These are phyloP conservation scores for Indri indri DNA, from an alignment of 2,113 vertebrate genomes.

Conservation along the genomic window DNA sequence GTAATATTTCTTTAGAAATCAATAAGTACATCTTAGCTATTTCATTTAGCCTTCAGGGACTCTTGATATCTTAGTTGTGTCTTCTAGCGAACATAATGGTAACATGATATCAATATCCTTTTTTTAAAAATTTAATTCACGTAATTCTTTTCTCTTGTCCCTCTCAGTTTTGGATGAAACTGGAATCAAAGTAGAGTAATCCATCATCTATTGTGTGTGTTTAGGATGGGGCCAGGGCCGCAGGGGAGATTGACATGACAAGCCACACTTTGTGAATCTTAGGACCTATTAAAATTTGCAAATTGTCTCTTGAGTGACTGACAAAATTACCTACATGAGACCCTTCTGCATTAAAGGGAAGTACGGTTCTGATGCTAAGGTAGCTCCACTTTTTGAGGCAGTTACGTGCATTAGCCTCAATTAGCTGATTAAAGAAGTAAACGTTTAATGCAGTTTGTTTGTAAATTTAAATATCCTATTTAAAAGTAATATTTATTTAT, in stretches of 20 bases:
- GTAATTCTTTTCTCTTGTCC: background rate
- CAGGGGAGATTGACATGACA: background rate
- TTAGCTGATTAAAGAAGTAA: background rate
- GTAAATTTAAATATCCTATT: background rate
- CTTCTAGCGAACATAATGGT: constrained; percentile 38
- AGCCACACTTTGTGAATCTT: background rate
- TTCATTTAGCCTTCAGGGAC: constrained; percentile 65
- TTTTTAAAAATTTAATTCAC: constrained; percentile 8
- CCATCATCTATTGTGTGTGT: background rate
- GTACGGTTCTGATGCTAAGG: background rate
- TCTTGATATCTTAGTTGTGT: constrained; percentile 54
- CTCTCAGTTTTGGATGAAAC: background rate
- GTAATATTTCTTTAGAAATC: constrained; percentile 66
- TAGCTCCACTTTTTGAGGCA: background rate
- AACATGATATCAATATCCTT: constrained; percentile 48
- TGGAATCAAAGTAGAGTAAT: background rate
- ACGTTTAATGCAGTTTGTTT: background rate
- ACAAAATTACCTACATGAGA: background rate
- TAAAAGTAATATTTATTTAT: background rate
- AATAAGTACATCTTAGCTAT: constrained; percentile 65
- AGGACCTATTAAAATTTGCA: background rate
- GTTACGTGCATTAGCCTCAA: background rate
- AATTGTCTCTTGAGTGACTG: background rate
- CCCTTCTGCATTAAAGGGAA: background rate
- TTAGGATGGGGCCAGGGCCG: background rate